Evolutionary conservation across 2,888 invertebrate genomes (phyloP), one percentile per base, ranked within the genome.

Genomic region (Drosophila seclusa): DNA sequence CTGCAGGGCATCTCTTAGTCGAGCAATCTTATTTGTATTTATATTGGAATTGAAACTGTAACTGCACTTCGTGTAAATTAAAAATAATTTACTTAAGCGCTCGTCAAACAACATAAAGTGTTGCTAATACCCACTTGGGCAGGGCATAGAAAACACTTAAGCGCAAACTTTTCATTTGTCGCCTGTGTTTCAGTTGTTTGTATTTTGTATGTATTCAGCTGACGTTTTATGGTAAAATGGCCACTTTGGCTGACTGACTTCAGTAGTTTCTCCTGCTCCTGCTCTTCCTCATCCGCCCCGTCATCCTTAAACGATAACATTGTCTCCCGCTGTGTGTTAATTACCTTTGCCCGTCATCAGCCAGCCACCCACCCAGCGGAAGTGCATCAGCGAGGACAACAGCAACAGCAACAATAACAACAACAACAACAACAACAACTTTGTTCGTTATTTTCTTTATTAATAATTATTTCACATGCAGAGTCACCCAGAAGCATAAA

Each of bases 381-480:
- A 78, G 74, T 78, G 78, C 78, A 78, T 68, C 74, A 78, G 60
- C 77, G 69, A 75, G 76, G 76, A 77, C 79, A 68, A 64, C 67
- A 63, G 53, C 76, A 63, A 64, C 50, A 21, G 4, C 34, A 50
- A 11, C 58, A 53, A 21, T 52, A 62, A 21, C 49, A 58, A n/a
- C 61, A 58, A 59, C 60, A 66, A 1, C 31, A 52, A 63, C 54
- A 59, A 57, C 72, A 83, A 57, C 66, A 66, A 74, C 73, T 73
- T 80, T 63, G 61, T 78, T 78, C 58, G 55, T 89, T 85, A 71
- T 85, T 80, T 90, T 90, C 90, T 76, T 88, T 84, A 84, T 73
- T 82, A 82, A 84, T 90, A 90, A 85, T 85, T 73, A 85, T 90
- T 83, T 89, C 68, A 59, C 81, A 83, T 73, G 70, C 90, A 75